phyloP scores from a whole-genome alignment of 2,113 vertebrate genomes.

The Nicator chloris region DNA sequence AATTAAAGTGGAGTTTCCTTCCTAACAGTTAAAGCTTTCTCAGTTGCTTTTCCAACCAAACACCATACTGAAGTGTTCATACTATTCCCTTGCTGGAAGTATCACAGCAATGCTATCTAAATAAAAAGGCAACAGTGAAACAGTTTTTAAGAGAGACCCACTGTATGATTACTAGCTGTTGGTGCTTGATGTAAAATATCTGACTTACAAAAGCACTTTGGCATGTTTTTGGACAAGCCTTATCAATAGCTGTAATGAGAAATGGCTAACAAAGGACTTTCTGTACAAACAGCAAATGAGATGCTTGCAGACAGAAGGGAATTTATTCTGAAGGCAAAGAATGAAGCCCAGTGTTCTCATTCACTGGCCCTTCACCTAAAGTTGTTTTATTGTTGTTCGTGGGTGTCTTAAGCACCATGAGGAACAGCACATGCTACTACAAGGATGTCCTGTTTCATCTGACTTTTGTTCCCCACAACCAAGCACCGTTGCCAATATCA shows the following conservation, averaged over 20 bases:
- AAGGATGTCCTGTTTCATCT: conserved; percentile 58
- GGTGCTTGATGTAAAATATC: conserved; percentile 47
- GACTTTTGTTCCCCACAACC: conserved; percentile 56
- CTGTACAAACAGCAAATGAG: conserved; percentile 43
- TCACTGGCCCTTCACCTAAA: conserved; percentile 58
- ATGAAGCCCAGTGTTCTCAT: conserved; percentile 54
- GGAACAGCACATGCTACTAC: conserved; percentile 54
- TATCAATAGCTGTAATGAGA: conserved; percentile 60
- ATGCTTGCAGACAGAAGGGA: conserved; percentile 66
- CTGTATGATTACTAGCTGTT: conserved; percentile 39
- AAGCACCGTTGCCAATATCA: conserved; percentile 48
- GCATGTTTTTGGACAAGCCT: conserved; percentile 61
- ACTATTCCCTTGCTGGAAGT: conserved; percentile 11
- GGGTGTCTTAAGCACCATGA: conserved; percentile 64
- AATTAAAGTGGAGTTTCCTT: conserved; percentile 3
- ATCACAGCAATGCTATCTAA: conserved; percentile 4
- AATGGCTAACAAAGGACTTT: conserved; percentile 54
- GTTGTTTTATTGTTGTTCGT: conserved; percentile 65
- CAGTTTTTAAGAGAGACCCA: conserved; percentile 41
- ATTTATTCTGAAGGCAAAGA: conserved; percentile 65
- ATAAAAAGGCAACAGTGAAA: conserved; percentile 42
- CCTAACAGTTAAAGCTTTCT: neutral
- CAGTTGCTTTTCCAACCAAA: neutral
- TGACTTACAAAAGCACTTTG: conserved; percentile 62
- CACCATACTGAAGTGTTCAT: neutral